Conservation (phyloP, 1,140 invertebrate species). For the Octopus sinensis region DNA sequence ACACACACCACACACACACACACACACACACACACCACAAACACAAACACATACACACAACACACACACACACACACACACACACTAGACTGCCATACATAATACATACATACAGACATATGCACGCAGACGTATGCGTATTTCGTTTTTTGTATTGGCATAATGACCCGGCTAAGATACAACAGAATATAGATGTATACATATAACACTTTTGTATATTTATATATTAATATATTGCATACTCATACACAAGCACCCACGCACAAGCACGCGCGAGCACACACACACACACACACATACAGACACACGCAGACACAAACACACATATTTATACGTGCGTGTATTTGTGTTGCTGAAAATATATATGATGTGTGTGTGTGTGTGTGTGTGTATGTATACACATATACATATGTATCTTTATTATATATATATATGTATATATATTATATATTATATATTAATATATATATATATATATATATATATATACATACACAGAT, state of each 20-base stretch:
- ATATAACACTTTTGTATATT: not conserved
- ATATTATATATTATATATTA: not conserved
- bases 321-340: not conserved
- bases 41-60: too few relatives aligned
- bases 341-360: not conserved
- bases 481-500: not conserved
- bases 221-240: not conserved
- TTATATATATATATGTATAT: not conserved
- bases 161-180: too few relatives aligned
- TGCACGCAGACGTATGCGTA: too few relatives aligned
- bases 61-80: too few relatives aligned
- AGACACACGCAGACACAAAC: not conserved
- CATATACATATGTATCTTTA: not conserved
- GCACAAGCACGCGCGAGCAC: not conserved
- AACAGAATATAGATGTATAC: too few relatives aligned
- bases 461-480: not conserved
- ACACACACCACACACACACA: too few relatives aligned
- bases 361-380: not conserved
- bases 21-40: too few relatives aligned
- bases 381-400: not conserved
- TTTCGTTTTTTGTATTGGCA: too few relatives aligned
- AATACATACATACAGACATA: too few relatives aligned
- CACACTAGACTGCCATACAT: too few relatives aligned
- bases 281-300: not conserved
- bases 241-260: not conserved